Conservation (phyloP, 2,113 vertebrate species). For the Sylvia atricapilla region DNA sequence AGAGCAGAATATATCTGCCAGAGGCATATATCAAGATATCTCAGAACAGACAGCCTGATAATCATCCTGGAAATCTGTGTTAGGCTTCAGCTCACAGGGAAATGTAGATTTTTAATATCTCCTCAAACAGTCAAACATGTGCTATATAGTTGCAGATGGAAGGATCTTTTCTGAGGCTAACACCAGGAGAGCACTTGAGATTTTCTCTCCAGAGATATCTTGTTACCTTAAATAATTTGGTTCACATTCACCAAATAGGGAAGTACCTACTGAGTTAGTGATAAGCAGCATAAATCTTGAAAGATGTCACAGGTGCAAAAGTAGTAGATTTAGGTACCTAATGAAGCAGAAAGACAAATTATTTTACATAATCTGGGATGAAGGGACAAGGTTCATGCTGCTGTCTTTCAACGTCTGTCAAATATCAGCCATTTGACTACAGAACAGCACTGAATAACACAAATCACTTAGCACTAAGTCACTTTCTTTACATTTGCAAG, state of each 20-base stretch:
- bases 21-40: neutral
- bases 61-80: neutral
- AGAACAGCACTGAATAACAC: neutral
- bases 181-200: neutral
- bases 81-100: neutral
- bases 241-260: neutral
- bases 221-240: neutral
- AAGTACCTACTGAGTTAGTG: neutral
- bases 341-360: slow-evolving; percentile 11
- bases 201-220: neutral
- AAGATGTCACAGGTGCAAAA: neutral
- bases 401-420: neutral
- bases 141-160: neutral
- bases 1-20: neutral
- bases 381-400: neutral
- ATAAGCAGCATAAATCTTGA: neutral
- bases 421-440: neutral
- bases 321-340: neutral
- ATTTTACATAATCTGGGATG: neutral
- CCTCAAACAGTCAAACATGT: neutral
- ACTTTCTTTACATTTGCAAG: slow-evolving; percentile 4
- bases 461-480: neutral
- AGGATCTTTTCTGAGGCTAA: neutral
- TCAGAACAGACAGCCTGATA: neutral
- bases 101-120: neutral